A percentile compares a stretch with the other conserved stretches of the same genome.
These are phyloP conservation scores for Pelagia noctiluca DNA, from an alignment of 30 jellyfish, hydroid and myxozoan genomes.

Conservation along the genomic window DNA sequence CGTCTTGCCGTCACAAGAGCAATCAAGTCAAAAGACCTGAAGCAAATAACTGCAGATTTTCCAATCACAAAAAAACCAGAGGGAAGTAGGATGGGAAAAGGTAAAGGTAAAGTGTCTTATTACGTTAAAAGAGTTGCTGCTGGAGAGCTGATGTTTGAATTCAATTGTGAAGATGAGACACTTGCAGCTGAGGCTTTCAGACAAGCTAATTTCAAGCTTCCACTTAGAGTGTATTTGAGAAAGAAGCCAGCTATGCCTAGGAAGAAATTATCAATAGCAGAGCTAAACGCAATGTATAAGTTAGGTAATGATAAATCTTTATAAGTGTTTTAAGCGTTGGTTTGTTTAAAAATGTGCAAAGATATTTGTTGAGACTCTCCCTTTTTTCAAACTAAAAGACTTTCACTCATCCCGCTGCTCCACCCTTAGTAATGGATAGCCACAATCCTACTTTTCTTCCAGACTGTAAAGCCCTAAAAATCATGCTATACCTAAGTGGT, in stretches of 20 bases:
- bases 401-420: no score
- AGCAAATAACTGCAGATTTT: conserved; percentile 72
- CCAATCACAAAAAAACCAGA: conserved; percentile 91
- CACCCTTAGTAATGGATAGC: no score
- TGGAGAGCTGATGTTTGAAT: conserved; percentile 86
- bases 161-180: conserved; percentile 87
- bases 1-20: conserved; percentile 86
- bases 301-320: not conserved
- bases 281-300: conserved; percentile 29
- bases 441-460: no score
- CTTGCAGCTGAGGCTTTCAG: conserved; percentile 88
- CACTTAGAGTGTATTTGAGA: conserved; percentile 81
- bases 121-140: conserved; percentile 88
- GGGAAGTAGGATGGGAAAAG: conserved; percentile 98
- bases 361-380: no score
- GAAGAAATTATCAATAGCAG: conserved; percentile 40
- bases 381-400: no score
- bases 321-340: not conserved
- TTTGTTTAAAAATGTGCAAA: no score
- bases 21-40: conserved; percentile 79
- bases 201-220: conserved; percentile 87
- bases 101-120: conserved; percentile 93
- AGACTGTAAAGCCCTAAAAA: no score
- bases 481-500: no score
- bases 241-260: conserved; percentile 79